phyloP scores from a whole-genome alignment of 2,888 invertebrate genomes.

The Acanthosepion pharaonis region DNA sequence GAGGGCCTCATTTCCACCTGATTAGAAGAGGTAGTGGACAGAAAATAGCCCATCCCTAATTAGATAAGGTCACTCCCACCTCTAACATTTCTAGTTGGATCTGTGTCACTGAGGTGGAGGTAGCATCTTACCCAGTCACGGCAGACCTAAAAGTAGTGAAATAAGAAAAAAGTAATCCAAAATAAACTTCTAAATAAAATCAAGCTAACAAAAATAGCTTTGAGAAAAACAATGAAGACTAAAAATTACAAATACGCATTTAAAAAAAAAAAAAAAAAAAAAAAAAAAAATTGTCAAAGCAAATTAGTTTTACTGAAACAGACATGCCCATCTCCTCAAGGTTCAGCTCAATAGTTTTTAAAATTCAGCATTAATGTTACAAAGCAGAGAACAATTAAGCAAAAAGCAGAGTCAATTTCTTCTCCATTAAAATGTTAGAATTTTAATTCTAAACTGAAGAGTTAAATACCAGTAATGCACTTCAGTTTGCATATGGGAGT shows the following conservation, averaged over 20 bases:
- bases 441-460: too few species aligned
- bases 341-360: neutral
- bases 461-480: too few species aligned
- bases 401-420: neutral
- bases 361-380: neutral
- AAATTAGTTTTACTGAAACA: neutral
- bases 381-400: too few species aligned
- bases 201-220: constrained; percentile 1
- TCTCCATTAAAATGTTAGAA: neutral
- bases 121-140: constrained; percentile 33
- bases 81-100: constrained; percentile 33
- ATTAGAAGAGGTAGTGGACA: neutral
- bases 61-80: constrained; percentile 4
- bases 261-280: too few species aligned
- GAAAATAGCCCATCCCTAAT: constrained; percentile 12
- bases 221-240: neutral
- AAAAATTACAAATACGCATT: neutral
- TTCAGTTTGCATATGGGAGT: too few species aligned
- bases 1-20: neutral
- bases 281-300: neutral
- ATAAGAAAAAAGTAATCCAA: constrained; percentile 33
- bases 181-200: constrained; percentile 15
- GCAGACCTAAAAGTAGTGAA: constrained; percentile 33
- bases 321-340: neutral
- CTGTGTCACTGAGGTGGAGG: constrained; percentile 33